Base-by-base conservation (phyloP, 1,140 invertebrate species). In the Lamellibrachia luymesi region DNA sequence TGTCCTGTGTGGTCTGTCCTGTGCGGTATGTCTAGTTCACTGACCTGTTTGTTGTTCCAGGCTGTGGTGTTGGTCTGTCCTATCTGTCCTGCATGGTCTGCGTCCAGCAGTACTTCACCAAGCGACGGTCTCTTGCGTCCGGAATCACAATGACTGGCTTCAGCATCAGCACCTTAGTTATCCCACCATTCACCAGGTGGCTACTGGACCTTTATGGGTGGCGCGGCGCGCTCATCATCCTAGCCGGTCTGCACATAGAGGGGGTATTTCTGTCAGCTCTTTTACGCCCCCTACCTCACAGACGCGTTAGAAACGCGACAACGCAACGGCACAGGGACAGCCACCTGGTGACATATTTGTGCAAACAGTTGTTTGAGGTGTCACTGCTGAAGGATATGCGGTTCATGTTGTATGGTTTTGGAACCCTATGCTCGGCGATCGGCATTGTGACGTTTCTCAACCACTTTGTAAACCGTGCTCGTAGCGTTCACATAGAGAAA, bases 61-160 rank as follows among this genome's bases (percentile, higher is more conserved):
- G 92, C 6, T 89, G 80, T 17, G 92, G 92, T 52, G 51, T 93
- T 51, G 80, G 80, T 51, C 27, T 90, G 80, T 93, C 80, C 80
- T 93, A 92, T 27, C 8, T 93, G 49, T 90, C 80, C 38, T 93
- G 50, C 90, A 64, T 93, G 80, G 92, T 90, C n/a, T 91, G 50
- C n/a, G 90, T 93, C 7, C 92, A 90, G 90, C 49, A 64, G 13
- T 93, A 51, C 27, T 93, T 93, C 90, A 51, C 49, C 91, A 91
- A 52, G 92, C 50, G 52, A 4, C 92, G 92, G 50, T 7, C 92
- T 2, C 49, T 92, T 10, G 92, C 92, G 4, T 51, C 50, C 50
- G 92, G 92, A 17, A 51, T 92, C 49, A 51, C 92, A 13, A 50
- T 92, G 50, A 52, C 92, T 6, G 92, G 92, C 10, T 92, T 92